These are phyloP conservation scores for Aurelia coerulea DNA, from an alignment of 30 jellyfish, hydroid and myxozoan genomes.

Conservation along the genomic window DNA sequence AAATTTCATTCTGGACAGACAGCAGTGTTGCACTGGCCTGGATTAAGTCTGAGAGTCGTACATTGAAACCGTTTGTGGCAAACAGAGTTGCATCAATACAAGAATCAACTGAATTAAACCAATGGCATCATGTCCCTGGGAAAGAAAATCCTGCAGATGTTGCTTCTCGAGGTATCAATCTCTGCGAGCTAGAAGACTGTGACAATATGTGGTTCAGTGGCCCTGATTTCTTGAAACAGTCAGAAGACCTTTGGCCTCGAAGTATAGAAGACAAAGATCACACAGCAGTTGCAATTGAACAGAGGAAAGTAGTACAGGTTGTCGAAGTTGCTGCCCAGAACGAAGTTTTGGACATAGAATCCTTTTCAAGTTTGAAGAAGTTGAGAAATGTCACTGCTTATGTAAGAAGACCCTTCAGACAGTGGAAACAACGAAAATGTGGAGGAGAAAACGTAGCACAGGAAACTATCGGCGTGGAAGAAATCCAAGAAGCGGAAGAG, in stretches of 20 bases:
- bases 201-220: slow-evolving; percentile 57
- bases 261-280: slow-evolving; percentile 13
- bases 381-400: slow-evolving; percentile 29
- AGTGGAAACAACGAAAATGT: slow-evolving; percentile 29
- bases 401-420: slow-evolving; percentile 43
- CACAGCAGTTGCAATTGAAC: slow-evolving; percentile 29
- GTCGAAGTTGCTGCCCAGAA: slow-evolving; percentile 33
- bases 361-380: slow-evolving; percentile 50
- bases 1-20: slow-evolving; percentile 58
- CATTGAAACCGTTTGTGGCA: slow-evolving; percentile 61
- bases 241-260: slow-evolving; percentile 45
- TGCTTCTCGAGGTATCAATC: slow-evolving; percentile 42
- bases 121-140: slow-evolving; percentile 67
- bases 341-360: slow-evolving; percentile 25
- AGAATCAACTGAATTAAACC: slow-evolving; percentile 9
- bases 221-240: slow-evolving; percentile 31
- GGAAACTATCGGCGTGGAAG: slow-evolving; percentile 39
- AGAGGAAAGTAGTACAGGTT: slow-evolving; percentile 28
- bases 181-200: slow-evolving; percentile 26
- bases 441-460: slow-evolving; percentile 22
- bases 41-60: not conserved
- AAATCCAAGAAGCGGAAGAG: slow-evolving; percentile 53
- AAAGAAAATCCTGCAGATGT: slow-evolving; percentile 56
- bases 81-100: slow-evolving; percentile 58
- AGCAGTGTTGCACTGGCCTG: slow-evolving; percentile 21